phyloP scores from a whole-genome alignment of 2,888 invertebrate genomes.

The Alloscopus bannaensis region DNA sequence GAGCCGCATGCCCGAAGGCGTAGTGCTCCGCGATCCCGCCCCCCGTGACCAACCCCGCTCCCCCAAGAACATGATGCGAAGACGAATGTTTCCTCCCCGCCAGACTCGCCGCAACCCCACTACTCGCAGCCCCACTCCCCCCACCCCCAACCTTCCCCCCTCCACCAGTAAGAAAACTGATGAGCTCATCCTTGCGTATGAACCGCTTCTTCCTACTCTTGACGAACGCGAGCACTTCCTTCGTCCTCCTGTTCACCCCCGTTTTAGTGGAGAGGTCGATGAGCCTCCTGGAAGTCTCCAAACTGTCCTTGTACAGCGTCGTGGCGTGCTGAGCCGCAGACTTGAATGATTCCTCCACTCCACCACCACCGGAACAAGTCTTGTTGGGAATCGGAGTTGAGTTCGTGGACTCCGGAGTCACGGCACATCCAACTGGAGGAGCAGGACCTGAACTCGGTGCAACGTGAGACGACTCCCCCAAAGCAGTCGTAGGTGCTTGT shows the following conservation, averaged over 20 bases:
- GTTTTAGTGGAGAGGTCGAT: constrained; percentile 60
- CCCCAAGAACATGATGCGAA: too few relatives aligned
- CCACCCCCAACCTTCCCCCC: constrained; percentile 10
- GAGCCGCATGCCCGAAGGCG: too few relatives aligned
- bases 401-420: not conserved
- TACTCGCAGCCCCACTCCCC: not conserved
- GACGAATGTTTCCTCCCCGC: not conserved
- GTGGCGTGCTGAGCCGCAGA: constrained; percentile 71
- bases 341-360: constrained; percentile 67
- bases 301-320: constrained; percentile 69
- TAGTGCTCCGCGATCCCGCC: constrained; percentile 9
- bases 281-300: constrained; percentile 37
- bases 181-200: constrained; percentile 48
- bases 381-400: not conserved
- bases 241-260: constrained; percentile 64
- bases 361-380: not conserved
- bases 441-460: too few relatives aligned
- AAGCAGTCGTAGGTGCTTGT: too few relatives aligned
- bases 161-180: constrained; percentile 45
- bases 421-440: not conserved
- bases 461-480: too few relatives aligned
- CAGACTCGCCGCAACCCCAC: too few relatives aligned
- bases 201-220: constrained; percentile 59
- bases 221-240: constrained; percentile 65
- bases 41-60: constrained; percentile 3